Evolutionary conservation across 2,888 invertebrate genomes (phyloP), one percentile per base, ranked within the genome.

Genomic region (Sarcophaga carnaria): DNA sequence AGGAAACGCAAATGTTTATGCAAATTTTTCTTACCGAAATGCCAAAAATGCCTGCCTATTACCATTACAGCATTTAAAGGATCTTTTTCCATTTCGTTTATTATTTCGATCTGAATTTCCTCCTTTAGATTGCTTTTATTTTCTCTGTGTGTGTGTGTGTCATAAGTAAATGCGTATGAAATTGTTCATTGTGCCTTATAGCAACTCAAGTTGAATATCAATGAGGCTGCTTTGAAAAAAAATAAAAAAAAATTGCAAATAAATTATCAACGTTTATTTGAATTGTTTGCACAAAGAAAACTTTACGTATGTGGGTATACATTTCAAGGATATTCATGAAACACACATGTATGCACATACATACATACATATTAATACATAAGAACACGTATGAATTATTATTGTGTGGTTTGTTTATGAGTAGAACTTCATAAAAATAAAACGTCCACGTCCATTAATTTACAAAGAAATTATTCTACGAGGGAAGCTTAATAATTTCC

Each of bases 191-290:
- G 70, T 70, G 76, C 47, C 45, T 76, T 76, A 6, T n/a, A 64
- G 76, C 54, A 22, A 76, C 64, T 59, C 63, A 76, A 64, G 14
- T 71, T 64, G 82, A 82, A 82, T 82, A 82, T 76, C 69, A 82
- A 82, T 82, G 82, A 76, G 54, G 14, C 25, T 14, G 54, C 54
- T 4, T 2, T 1, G 3, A 1, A 54, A 54, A 14, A 3, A 14
- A 54, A 54, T 3, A 54, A 54, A 5, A 17, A 54, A 54, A 54
- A 4, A 17, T 1, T 14, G 14, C 12, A 54, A 14, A 14, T 14
- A 14, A 54, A 54, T 54, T 14, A 12, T 54, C 54, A 54, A 17
- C 17, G 17, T 54, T 54, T 54, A 54, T 54, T n/a, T 77, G 45
- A 59, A 66, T 72, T 66, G 8, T 37, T 67, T 63, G 37, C 62